Conservation (phyloP, 2,113 vertebrate species). For the Megatriorchis doriae region DNA sequence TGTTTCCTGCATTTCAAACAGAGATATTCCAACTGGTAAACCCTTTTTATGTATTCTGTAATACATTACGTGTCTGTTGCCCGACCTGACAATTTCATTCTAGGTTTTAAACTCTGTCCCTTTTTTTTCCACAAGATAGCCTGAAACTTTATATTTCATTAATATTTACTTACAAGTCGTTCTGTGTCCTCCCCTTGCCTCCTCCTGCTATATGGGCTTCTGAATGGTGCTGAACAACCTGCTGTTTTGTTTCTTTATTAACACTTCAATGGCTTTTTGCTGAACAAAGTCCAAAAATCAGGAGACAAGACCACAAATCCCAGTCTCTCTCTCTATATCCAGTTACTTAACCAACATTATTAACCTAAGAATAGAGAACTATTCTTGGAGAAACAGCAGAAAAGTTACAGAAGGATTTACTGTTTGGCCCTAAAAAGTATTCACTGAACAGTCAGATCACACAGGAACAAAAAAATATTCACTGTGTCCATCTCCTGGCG, state of each 20-base stretch:
- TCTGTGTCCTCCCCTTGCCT: background rate
- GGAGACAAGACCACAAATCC: background rate
- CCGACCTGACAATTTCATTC: background rate
- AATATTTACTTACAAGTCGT: background rate
- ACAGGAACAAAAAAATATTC: background rate
- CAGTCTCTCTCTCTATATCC: background rate
- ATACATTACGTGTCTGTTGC: background rate
- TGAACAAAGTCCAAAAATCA: background rate
- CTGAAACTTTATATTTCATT: background rate
- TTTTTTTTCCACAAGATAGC: background rate
- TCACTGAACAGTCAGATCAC: background rate
- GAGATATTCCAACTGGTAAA: background rate
- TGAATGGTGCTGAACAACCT: background rate
- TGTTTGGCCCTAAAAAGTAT: background rate
- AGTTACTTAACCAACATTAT: background rate
- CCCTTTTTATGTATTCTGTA: background rate
- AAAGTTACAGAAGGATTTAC: background rate
- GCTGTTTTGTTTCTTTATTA: background rate
- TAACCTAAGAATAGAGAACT: background rate
- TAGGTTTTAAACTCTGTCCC: background rate
- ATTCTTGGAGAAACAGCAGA: background rate
- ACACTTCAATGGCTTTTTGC: background rate
- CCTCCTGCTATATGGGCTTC: background rate
- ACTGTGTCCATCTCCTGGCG: accelerated
- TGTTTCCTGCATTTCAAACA: background rate